Conservation (phyloP, 2,113 vertebrate species). For the Crotalus viridis region DNA sequence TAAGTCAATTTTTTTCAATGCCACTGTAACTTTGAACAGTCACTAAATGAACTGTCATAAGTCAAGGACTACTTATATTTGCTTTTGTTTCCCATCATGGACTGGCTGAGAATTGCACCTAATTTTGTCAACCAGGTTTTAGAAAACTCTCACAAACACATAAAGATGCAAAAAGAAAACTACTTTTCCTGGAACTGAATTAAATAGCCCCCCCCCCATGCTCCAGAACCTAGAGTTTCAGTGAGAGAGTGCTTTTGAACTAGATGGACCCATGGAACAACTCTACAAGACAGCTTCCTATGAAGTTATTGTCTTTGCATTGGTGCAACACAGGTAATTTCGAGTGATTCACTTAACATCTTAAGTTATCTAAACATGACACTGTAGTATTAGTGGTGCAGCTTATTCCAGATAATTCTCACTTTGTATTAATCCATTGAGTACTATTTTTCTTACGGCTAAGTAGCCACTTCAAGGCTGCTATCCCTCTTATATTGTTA, state of each 20-base stretch:
- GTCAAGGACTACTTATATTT: neutral
- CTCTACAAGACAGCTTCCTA: neutral
- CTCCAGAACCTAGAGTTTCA: neutral
- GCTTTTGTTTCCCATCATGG: neutral
- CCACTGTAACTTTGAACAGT: neutral
- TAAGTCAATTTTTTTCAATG: neutral
- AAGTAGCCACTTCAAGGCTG: neutral
- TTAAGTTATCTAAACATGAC: neutral
- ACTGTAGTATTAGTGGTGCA: neutral
- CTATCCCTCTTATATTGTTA: neutral
- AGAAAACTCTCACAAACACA: neutral
- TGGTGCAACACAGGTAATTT: neutral
- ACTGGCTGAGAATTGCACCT: neutral
- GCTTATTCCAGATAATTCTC: neutral
- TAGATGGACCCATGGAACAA: neutral
- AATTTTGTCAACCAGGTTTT: neutral
- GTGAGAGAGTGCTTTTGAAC: neutral
- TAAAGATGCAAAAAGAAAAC: neutral
- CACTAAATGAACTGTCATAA: neutral
- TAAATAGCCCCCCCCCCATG: neutral
- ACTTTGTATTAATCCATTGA: neutral
- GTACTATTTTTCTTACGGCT: too few relatives aligned
- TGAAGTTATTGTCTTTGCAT: neutral
- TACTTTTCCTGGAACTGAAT: neutral
- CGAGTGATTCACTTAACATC: neutral